Evolutionary conservation across 2,113 vertebrate species (phyloP), one percentile per base, ranked within the genome.

Genomic region (Sinocyclocheilus anshuiensis): DNA sequence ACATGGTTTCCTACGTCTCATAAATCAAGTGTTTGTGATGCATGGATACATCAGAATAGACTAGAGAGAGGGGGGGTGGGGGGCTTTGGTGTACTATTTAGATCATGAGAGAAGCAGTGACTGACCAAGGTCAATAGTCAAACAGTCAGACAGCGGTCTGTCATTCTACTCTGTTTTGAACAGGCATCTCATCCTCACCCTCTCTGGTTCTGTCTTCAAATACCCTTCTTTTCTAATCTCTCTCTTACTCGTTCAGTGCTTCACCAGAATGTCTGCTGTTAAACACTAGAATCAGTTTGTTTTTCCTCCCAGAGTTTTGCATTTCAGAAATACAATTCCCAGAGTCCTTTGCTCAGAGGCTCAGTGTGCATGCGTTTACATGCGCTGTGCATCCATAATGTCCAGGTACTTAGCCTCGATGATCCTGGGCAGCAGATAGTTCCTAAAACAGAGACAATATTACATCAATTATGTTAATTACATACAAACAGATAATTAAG

Each of bases 331-430:
- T 92, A 93, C 88, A 88, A 61, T 85, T 89, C 88, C 87, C 90
- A 91, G 87, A 89, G 84, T 87, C 77, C 87, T 76, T 88, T 88
- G 77, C 61, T 82, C 63, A 57, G 61, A 82, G 84, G 89, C 88
- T 85, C 84, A 83, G 71, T 88, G 85, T 90, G 33, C 87, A 89
- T 81, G 89, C 81, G 76, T 92, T 92, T 93, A 94, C 92, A 95
- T 95, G 92, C 99, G 96, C 90, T 99, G 97, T 18, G 97, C 96
- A 36, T 99, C 98, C 97, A 99, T 98, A 76, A 96, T 97, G 82
- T 99, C 98, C 94, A 99, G 92, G 93, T 99, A 99, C 92, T 98
- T 98, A 86, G 98, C 96, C 92, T 99, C 97, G 45, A 99, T 99
- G 94, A 99, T 97, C 91, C 92, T 96, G 75, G 98, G 98, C 82